phyloP scores from a whole-genome alignment of 2,888 invertebrate species.

The Ditula angustiorana region DNA sequence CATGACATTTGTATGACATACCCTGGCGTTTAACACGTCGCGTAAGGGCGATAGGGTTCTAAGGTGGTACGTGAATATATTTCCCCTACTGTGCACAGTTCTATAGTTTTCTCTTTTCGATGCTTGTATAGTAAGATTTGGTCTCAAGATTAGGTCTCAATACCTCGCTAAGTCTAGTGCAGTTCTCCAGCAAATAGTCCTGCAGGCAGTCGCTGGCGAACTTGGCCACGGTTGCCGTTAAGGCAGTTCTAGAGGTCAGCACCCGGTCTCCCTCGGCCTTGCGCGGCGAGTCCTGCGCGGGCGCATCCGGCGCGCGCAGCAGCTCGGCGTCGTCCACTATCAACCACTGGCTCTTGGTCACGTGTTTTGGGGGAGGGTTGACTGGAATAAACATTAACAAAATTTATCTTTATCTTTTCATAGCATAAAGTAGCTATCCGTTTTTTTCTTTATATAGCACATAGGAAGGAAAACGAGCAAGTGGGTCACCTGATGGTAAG shows the following conservation, averaged over 20 bases:
- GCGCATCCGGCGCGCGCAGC: slow-evolving; percentile 49
- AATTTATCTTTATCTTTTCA: no score
- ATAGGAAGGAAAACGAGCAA: no score
- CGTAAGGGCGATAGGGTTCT: no score
- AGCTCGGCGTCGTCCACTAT: slow-evolving; percentile 65
- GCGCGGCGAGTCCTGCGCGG: slow-evolving; percentile 40
- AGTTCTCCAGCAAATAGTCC: slow-evolving; percentile 79
- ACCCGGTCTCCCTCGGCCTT: slow-evolving; percentile 55
- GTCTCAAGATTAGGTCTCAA: slow-evolving; percentile 43
- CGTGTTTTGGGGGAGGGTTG: slow-evolving; percentile 62
- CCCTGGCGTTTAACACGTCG: no score
- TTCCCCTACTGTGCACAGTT: no score
- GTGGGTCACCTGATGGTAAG: no score
- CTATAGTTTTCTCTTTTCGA: no score
- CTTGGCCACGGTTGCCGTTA: slow-evolving; percentile 71
- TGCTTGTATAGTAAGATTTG: neutral
- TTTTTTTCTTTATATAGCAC: no score
- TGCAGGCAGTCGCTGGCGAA: slow-evolving; percentile 79
- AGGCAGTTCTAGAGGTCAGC: slow-evolving; percentile 63
- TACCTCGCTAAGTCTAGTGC: slow-evolving; percentile 83
- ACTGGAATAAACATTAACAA: slow-evolving; percentile 50
- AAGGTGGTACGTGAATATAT: no score
- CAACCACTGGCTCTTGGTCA: slow-evolving; percentile 69
- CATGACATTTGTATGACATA: no score
- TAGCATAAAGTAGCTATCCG: no score